phyloP scores from a whole-genome alignment of 2,888 invertebrate genomes.

The Spodoptera picta region DNA sequence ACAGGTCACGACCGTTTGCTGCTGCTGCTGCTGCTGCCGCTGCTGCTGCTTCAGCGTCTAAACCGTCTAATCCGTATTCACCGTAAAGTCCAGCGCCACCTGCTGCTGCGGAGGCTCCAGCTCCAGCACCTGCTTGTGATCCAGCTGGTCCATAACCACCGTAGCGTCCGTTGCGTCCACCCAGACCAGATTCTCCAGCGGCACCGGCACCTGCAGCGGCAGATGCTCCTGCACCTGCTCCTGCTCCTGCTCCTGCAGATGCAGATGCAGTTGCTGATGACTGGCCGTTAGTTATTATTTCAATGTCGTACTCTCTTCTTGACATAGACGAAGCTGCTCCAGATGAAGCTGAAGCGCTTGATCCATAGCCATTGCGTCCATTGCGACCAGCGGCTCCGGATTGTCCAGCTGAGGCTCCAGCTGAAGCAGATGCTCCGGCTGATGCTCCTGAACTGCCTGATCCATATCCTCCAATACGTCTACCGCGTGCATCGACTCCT shows the following conservation, averaged over 20 bases:
- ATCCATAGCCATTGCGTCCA: slow-evolving; percentile 13
- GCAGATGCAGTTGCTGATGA: neutral
- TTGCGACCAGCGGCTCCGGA: neutral
- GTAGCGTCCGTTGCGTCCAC: neutral
- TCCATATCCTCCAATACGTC: neutral
- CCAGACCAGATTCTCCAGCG: too few relatives aligned
- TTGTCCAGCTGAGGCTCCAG: neutral
- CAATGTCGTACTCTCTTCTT: neutral
- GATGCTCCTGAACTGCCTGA: neutral
- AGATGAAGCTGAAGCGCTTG: slow-evolving; percentile 2
- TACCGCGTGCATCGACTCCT: neutral
- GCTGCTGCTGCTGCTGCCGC: slow-evolving; percentile 1
- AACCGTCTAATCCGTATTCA: neutral
- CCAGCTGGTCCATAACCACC: neutral
- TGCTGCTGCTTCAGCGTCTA: neutral
- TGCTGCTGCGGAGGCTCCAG: too few relatives aligned
- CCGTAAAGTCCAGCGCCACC: too few relatives aligned
- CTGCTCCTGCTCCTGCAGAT: neutral
- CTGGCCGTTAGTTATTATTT: neutral
- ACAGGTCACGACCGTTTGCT: too few relatives aligned
- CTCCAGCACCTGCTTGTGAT: too few relatives aligned
- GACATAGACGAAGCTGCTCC: slow-evolving; percentile 8
- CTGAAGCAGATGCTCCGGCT: slow-evolving; percentile 1
- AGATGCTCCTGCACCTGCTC: too few relatives aligned
- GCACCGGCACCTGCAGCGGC: too few relatives aligned